phyloP scores from a whole-genome alignment of 92 coral and sea anemone species.

The Zoanthus sansibaricus region DNA sequence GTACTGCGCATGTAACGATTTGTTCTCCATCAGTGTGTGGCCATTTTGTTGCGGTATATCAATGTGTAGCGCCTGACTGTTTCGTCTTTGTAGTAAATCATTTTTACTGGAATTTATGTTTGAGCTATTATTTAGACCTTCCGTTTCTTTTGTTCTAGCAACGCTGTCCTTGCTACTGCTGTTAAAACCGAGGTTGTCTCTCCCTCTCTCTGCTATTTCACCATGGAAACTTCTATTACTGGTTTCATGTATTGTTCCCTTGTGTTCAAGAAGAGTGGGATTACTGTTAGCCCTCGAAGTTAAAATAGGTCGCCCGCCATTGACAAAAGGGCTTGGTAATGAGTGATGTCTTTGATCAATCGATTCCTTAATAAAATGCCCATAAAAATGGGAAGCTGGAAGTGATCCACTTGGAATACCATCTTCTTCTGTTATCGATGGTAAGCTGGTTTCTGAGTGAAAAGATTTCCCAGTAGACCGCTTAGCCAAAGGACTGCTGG shows the following conservation, averaged over 20 bases:
- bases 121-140: background rate
- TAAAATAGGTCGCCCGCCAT: slow-evolving; percentile 39
- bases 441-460: slow-evolving; percentile 53
- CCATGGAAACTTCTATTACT: background rate
- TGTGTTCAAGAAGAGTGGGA: slow-evolving; percentile 32
- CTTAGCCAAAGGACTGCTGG: background rate
- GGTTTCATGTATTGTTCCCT: slow-evolving; percentile 17
- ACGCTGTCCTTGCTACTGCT: slow-evolving; percentile 13
- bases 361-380: slow-evolving; percentile 41
- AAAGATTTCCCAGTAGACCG: background rate
- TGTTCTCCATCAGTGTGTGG: background rate
- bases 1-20: background rate
- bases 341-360: slow-evolving; percentile 60
- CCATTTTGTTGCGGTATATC: slow-evolving; percentile 43
- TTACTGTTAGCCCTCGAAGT: slow-evolving; percentile 57
- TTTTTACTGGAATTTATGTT: background rate
- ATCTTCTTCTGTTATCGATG: slow-evolving; percentile 61
- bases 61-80: slow-evolving; percentile 58
- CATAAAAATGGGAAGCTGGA: slow-evolving; percentile 17
- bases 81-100: slow-evolving; percentile 65
- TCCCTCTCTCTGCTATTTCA: background rate
- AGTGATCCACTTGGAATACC: background rate
- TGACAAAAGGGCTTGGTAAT: slow-evolving; percentile 49
- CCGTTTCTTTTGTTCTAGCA: background rate
- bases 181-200: slow-evolving; percentile 15